Base-by-base conservation (phyloP, 1,140 invertebrate genomes). In the Colletes gigas region DNA sequence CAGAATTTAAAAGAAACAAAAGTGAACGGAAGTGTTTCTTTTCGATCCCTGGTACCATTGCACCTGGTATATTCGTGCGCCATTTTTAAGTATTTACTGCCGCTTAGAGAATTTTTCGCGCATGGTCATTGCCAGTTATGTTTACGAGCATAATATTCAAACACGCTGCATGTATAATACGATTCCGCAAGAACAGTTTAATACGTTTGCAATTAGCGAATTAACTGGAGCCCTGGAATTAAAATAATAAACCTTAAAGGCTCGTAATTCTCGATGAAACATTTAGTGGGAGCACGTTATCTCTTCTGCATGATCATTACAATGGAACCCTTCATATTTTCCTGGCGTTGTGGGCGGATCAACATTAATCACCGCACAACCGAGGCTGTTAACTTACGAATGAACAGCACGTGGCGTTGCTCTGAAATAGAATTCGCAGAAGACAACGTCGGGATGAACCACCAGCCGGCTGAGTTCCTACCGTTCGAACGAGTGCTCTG, bases 361-460 rank as follows among this genome's bases (percentile, higher is more conserved):
- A 81, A 81, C 81, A 69, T 81, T 81, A 76, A 87, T 86, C 69
- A 70, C 59, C 69, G 68, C 62, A 15, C n/a, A 59, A 41, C 30
- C 41, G 63, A 47, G 55, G 21, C 78, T 72, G 68, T 84, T 85
- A 81, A 81, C 83, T 73, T 73, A 62, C 21, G 47, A 52, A 30
- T 57, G 74, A 71, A 39, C 41, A 74, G 65, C 67, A 62, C 71
- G 44, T 80, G 77, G 52, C 57, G 15, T 30, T 9, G 47, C 69
- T 59, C 62, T 30, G 73, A 80, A 83, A 86, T 85, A 84, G 83
- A 85, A 78, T 85, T 85, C 83, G 68, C 73, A 41, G 84, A 85
- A 85, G 74, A 74, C 78, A 72, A 76, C 44, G 21, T 81, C 59
- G 21, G 30, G 59, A 83, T 81, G 67, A 81, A 41, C 80, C 67